Evolutionary conservation across 2,888 invertebrate genomes (phyloP), one percentile per base, ranked within the genome.

Genomic region (Brachyopa scutellaris): DNA sequence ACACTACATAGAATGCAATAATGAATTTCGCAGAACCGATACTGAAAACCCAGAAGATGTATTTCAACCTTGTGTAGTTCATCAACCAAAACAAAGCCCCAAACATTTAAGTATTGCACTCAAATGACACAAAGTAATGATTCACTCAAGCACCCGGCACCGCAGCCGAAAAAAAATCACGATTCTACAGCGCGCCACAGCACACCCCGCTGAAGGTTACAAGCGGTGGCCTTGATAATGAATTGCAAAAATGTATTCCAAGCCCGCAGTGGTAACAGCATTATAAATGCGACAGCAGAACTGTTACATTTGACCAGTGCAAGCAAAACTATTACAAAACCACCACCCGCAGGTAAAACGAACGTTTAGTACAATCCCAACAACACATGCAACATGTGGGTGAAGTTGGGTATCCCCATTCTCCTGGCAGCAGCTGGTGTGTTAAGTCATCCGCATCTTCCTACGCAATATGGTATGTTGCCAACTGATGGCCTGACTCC

Each of bases 401-500:
- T 55, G 19, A 77, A 82, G 26, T 53, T 82, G 55, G 70, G 51
- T 40, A 61, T 77, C 3, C 66, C 66, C 31, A 77, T 82, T 8
- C 55, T 82, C 5, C 11, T 82, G 61, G 77, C 76, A 21, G 2
- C 72, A n/a, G 26, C 40, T 4, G 45, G 33, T 17, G 70, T 31
- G 5, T 23, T 40, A 38, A 45, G 73, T 29, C 69, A 79, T 49
- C 59, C 76, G 9, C 64, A 57, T 47, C 51, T 21, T 11, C 67
- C 69, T 9, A 73, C 80, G 4, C 73, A 64, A 74, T 90, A 90
- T 51, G 89, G 89, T 1, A 66, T 87, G 5, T 85, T 87, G 85
- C 86, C 88, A 0, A 86, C 87, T 0, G 89, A 90, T 33, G 84
- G 83, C 9, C 36, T 84, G 9, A 59, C 59, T 13, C 86, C 85